Percentiles rank a stretch among this genome's conserved stretches.
These are phyloP conservation scores for Orius laevigatus DNA, from an alignment of 1,140 invertebrate species.

Conservation along the genomic window DNA sequence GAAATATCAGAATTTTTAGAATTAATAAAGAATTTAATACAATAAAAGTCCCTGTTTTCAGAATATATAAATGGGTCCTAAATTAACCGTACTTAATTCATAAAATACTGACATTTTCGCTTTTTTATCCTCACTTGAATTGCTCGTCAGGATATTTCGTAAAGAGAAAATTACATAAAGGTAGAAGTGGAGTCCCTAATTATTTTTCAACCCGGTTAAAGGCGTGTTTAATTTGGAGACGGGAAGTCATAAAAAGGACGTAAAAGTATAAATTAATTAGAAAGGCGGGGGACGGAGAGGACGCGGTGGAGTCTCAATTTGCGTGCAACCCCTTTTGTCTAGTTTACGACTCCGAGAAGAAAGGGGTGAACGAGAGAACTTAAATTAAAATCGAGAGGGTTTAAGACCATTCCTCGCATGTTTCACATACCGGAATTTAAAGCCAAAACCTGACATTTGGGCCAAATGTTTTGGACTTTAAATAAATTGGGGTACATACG, in stretches of 20 bases:
- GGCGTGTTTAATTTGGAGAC: slow-evolving; percentile 8
- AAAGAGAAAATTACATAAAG: too few species aligned
- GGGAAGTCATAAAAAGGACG: slow-evolving; percentile 9
- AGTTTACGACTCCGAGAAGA: slow-evolving; percentile 8
- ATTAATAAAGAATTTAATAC: too few species aligned
- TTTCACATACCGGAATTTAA: slow-evolving; percentile 6
- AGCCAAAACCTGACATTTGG: too few species aligned
- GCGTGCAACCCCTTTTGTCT: slow-evolving; percentile 11
- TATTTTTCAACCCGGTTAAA: slow-evolving; percentile 8
- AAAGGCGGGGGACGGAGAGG: not conserved
- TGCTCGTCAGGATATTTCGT: too few species aligned
- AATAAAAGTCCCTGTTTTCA: too few species aligned
- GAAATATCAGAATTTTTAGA: too few species aligned
- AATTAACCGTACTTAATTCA: too few species aligned
- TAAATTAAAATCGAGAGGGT: slow-evolving; percentile 10
- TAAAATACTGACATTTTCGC: too few species aligned
- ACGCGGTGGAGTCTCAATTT: slow-evolving; percentile 4
- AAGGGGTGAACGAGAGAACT: slow-evolving; percentile 3
- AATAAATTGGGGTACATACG: too few species aligned
- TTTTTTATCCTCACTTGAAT: too few species aligned
- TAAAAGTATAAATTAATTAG: slow-evolving; percentile 13
- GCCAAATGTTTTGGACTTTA: too few species aligned
- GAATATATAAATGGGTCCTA: too few species aligned
- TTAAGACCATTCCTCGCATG: slow-evolving; percentile 3
- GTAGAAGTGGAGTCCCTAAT: slow-evolving; percentile 2